Evolutionary conservation across 2,113 vertebrate genomes (phyloP).

Genomic region (Misgurnus anguillicaudatus): DNA sequence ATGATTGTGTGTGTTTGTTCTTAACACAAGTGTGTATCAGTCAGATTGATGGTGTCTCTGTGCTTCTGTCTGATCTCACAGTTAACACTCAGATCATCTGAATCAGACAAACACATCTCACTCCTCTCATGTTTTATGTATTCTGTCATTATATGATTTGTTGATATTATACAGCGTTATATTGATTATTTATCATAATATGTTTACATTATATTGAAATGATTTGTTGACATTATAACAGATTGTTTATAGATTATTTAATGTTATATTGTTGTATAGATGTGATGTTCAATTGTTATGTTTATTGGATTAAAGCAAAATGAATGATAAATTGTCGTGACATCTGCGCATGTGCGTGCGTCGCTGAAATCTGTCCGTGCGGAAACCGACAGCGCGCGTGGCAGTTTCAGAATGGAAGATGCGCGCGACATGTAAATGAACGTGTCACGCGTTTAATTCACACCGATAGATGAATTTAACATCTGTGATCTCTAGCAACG

Average conservation of each 20-base stretch:
- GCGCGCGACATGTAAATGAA: not conserved
- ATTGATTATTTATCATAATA: too few species aligned
- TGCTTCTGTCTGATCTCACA: constrained; percentile 38
- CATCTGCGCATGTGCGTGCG: not conserved
- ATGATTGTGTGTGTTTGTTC: constrained; percentile 17
- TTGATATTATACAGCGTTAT: too few species aligned
- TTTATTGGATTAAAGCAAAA: too few species aligned
- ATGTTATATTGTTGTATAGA: too few species aligned
- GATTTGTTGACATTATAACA: too few species aligned
- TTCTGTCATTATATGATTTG: too few species aligned
- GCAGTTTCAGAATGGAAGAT: not conserved
- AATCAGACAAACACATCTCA: not conserved
- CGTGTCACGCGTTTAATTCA: not conserved
- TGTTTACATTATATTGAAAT: too few species aligned
- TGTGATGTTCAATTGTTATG: too few species aligned
- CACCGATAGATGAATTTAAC: not conserved
- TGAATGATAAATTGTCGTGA: too few species aligned
- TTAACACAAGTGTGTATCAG: constrained; percentile 32
- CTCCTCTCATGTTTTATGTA: too few species aligned
- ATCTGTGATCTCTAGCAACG: not conserved
- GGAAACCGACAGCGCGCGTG: constrained; percentile 3
- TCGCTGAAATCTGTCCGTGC: constrained; percentile 19
- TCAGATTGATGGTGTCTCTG: not conserved
- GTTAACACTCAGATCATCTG: not conserved
- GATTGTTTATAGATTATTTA: too few species aligned